Conservation (phyloP, 2,113 vertebrate genomes). For the Tamias sibiricus region DNA sequence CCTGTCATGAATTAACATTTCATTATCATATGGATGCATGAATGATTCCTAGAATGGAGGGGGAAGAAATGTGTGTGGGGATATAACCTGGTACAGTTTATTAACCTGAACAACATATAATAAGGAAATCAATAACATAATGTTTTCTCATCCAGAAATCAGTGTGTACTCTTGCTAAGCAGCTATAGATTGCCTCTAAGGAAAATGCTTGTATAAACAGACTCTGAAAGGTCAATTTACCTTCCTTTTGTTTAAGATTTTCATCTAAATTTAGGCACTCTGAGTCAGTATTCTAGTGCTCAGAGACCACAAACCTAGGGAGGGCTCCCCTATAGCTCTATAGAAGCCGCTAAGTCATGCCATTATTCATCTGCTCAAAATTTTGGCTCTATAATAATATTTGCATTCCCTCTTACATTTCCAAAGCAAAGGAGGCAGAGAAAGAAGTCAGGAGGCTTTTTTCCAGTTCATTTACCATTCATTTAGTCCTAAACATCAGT, state of each 20-base stretch:
- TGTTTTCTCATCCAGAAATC: conserved; percentile 40
- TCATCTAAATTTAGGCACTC: not conserved
- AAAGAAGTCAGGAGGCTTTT: not conserved
- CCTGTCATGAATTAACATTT: not conserved
- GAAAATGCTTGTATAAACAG: conserved; percentile 25
- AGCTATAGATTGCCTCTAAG: not conserved
- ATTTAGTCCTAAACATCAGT: not conserved
- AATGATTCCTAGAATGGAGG: not conserved
- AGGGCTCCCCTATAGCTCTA: not conserved
- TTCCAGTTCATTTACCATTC: not conserved
- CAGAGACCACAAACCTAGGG: not conserved
- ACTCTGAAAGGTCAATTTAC: not conserved
- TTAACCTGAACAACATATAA: not conserved
- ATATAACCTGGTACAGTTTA: not conserved
- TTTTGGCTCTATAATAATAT: not conserved
- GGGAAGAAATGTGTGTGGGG: not conserved
- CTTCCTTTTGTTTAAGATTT: not conserved
- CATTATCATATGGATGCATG: not conserved
- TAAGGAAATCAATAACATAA: not conserved
- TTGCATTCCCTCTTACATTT: not conserved
- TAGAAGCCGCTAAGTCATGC: not conserved
- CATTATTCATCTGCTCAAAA: not conserved
- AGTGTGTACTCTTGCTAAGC: not conserved
- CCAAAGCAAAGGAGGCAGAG: not conserved
- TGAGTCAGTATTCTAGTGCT: not conserved